A percentile compares a stretch with the other conserved stretches of the same genome.
Evolutionary conservation across 2,113 vertebrate species (phyloP).

Genomic region (Emydura subglobosa): DNA sequence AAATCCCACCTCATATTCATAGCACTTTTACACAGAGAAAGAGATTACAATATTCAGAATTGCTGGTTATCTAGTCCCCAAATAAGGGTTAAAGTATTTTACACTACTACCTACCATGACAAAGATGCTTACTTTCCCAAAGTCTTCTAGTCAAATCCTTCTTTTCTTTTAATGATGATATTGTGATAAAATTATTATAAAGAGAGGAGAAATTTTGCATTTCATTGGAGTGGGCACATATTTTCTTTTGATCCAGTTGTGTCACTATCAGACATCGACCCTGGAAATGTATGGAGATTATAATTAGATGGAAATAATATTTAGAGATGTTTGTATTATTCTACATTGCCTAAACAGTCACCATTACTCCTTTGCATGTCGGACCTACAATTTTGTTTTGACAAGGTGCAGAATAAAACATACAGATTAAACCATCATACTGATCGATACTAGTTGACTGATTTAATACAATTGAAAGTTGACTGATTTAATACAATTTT

Average conservation of each 20-base stretch:
- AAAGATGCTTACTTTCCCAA: neutral
- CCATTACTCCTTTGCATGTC: neutral
- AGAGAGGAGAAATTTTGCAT: neutral
- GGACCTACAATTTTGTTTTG: neutral
- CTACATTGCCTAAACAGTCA: neutral
- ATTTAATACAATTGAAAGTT: neutral
- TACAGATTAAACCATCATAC: neutral
- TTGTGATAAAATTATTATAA: neutral
- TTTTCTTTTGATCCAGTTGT: conserved; percentile 15
- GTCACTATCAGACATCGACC: conserved; percentile 34
- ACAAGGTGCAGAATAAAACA: neutral
- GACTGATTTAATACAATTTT: neutral
- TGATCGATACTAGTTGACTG: neutral
- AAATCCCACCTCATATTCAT: fast-evolving
- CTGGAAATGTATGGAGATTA: neutral
- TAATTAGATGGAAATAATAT: neutral
- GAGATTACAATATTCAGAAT: neutral
- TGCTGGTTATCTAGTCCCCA: neutral
- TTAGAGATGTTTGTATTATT: neutral
- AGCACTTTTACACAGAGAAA: neutral
- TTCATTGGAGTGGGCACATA: neutral
- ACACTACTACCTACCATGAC: neutral
- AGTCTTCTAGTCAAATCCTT: neutral
- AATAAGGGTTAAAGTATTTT: neutral
- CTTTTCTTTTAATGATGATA: neutral